A percentile compares a stretch with the other conserved stretches of the same genome.
Conservation (phyloP, 2,797 vertebrate species). For the Sebastes nivosus region DNA sequence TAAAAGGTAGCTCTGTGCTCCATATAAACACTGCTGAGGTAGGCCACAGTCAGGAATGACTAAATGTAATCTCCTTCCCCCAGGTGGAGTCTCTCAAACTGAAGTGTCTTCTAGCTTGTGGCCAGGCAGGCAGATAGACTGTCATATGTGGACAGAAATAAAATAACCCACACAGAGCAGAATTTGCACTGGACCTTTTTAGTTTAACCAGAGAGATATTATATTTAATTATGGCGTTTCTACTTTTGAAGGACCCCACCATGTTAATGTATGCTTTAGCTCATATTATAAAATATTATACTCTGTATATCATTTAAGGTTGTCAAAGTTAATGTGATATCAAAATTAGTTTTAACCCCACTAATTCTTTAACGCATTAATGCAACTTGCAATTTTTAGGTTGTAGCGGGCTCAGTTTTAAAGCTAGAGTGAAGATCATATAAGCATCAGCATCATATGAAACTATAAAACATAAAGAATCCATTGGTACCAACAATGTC, state of each 20-base stretch:
- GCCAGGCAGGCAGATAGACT: background rate
- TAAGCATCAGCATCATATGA: no score
- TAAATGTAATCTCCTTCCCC: conserved; percentile 45
- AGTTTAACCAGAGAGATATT: background rate
- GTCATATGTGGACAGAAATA: background rate
- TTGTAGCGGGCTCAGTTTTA: no score
- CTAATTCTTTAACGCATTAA: no score
- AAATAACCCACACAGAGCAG: background rate
- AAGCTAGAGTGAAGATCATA: no score
- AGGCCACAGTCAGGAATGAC: conserved; percentile 30
- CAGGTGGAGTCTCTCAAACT: conserved; percentile 35
- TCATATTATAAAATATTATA: background rate
- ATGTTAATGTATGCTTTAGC: background rate
- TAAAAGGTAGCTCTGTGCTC: conserved; percentile 10
- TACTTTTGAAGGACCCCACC: background rate
- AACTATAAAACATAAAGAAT: no score
- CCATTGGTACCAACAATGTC: no score
- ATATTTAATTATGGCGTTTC: background rate
- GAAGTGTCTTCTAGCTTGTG: background rate
- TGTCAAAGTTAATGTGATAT: no score
- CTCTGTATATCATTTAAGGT: no score
- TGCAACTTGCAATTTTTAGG: no score
- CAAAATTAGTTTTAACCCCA: no score
- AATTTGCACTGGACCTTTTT: background rate
- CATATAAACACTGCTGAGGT: conserved; percentile 30